These are phyloP conservation scores for Clarias platycephalus DNA, from an alignment of 2,797 vertebrate species.

Conservation along the genomic window DNA sequence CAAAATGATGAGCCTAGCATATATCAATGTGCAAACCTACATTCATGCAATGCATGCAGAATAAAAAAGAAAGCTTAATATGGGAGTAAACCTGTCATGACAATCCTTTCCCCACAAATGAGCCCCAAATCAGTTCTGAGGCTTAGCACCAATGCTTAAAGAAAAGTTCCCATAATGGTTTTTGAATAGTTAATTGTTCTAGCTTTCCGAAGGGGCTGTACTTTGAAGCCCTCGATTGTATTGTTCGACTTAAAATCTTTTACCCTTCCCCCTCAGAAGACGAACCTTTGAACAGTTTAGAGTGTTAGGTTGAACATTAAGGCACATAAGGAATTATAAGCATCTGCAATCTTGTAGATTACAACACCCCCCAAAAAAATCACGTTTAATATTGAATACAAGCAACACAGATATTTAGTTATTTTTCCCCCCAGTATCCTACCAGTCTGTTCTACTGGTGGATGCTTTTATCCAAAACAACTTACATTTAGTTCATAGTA, in stretches of 20 bases:
- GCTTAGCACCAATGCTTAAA: not conserved
- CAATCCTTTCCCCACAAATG: not conserved
- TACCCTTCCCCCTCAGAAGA: not conserved
- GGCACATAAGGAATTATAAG: too few relatives aligned
- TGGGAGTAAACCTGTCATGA: not conserved
- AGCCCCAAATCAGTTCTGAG: not conserved
- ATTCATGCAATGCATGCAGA: not conserved
- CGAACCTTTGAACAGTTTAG: not conserved
- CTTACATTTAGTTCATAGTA: too few relatives aligned
- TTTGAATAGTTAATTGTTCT: not conserved
- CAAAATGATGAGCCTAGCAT: not conserved
- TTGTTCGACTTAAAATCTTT: conserved; percentile 2
- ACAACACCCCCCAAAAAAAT: not conserved
- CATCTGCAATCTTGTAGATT: not conserved
- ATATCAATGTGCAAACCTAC: not conserved
- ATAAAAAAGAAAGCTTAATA: not conserved
- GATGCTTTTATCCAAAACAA: too few relatives aligned
- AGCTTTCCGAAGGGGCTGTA: not conserved
- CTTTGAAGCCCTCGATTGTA: not conserved
- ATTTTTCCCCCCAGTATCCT: not conserved
- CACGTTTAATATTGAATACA: not conserved
- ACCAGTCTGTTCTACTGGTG: not conserved
- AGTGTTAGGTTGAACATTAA: not conserved
- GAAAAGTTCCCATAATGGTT: not conserved
- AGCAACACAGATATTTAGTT: not conserved